phyloP scores from a whole-genome alignment of 2,888 invertebrate genomes.

The Microplitis manilae region DNA sequence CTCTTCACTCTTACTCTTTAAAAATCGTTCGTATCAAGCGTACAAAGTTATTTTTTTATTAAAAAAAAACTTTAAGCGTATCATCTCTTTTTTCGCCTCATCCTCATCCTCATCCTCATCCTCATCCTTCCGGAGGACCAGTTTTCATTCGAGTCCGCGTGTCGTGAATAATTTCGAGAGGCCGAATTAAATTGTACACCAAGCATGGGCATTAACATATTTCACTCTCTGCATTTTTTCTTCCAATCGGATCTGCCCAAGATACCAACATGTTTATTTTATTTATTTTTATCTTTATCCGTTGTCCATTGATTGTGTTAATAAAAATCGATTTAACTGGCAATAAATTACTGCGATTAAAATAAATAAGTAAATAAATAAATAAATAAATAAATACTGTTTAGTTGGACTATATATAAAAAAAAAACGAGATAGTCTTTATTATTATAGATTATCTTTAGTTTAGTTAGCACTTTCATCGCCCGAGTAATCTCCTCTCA shows the following conservation, averaged over 20 bases:
- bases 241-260: conserved; percentile 24
- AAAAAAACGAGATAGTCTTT: too few relatives aligned
- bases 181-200: conserved; percentile 46
- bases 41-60: too few relatives aligned
- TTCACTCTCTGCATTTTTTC: conserved; percentile 37
- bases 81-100: background rate
- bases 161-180: conserved; percentile 42
- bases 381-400: too few relatives aligned
- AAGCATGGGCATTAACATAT: conserved; percentile 43
- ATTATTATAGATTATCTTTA: too few relatives aligned
- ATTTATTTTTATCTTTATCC: background rate
- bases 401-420: too few relatives aligned
- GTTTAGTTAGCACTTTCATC: conserved; percentile 20
- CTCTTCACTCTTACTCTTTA: too few relatives aligned
- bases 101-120: background rate
- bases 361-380: too few relatives aligned
- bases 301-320: conserved; percentile 6
- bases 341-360: background rate
- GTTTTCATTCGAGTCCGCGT: conserved; percentile 26
- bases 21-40: too few relatives aligned
- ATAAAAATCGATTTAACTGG: conserved; percentile 11
- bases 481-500: conserved; percentile 19
- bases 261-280: conserved; percentile 27
- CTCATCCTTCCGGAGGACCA: conserved; percentile 25
- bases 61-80: too few relatives aligned